A percentile compares a stretch with the other conserved stretches of the same genome.
Conservation (phyloP, 2,797 vertebrate species). For the Tangara arthus region DNA sequence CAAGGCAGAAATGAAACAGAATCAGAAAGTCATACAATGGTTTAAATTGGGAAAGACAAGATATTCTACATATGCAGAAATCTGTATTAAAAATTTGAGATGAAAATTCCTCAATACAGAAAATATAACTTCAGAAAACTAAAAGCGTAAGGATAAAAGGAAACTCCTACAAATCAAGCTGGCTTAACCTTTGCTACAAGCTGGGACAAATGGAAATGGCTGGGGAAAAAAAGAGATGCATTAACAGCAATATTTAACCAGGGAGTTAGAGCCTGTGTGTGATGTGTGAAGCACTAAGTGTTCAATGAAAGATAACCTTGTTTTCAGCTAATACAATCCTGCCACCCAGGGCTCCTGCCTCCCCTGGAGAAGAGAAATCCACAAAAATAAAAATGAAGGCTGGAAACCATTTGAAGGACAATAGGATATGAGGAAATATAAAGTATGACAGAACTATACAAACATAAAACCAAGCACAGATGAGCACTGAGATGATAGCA, state of each 20-base stretch:
- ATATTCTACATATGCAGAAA: not conserved
- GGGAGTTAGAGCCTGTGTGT: not conserved
- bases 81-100: not conserved
- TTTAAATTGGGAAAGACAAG: not conserved
- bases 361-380: not conserved
- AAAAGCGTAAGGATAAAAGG: not conserved
- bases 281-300: not conserved
- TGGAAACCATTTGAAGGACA: not conserved
- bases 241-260: constrained; percentile 4
- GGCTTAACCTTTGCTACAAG: not conserved
- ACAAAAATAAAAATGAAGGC: not conserved
- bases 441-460: not conserved
- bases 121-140: not conserved
- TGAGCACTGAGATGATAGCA: not conserved
- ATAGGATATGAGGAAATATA: not conserved
- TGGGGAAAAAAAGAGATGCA: not conserved
- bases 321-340: not conserved
- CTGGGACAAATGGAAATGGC: not conserved
- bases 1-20: not conserved
- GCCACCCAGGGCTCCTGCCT: not conserved
- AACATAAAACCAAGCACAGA: not conserved
- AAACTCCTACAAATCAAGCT: not conserved
- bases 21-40: not conserved
- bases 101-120: not conserved
- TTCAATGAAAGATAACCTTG: not conserved